Percentiles rank a stretch among this genome's conserved stretches.
Conservation (phyloP, 2,797 vertebrate species). For the Pyrocephalus nanus region DNA sequence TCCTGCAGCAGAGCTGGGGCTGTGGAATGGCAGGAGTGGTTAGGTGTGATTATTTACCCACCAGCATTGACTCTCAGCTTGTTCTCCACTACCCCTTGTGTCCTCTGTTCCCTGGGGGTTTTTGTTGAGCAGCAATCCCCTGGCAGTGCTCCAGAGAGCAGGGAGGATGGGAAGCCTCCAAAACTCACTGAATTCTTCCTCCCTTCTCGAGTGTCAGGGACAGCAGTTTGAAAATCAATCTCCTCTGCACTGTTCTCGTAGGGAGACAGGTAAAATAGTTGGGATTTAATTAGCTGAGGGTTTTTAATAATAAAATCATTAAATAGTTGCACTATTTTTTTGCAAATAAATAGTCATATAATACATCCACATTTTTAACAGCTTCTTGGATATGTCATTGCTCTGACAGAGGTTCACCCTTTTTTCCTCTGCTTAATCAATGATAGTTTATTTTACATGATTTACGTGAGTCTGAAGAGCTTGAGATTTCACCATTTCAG, state of each 20-base stretch:
- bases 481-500: not conserved
- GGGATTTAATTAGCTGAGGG: not conserved
- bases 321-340: not conserved
- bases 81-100: not conserved
- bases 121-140: not conserved
- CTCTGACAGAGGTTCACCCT: not conserved
- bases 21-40: not conserved
- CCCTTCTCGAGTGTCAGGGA: not conserved
- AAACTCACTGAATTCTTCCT: not conserved
- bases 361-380: not conserved
- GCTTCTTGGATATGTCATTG: not conserved
- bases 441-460: not conserved
- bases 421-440: not conserved
- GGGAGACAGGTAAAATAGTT: not conserved
- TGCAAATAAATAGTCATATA: not conserved
- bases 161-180: not conserved
- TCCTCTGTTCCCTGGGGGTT: accelerated
- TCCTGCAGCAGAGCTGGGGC: not conserved
- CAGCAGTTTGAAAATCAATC: too few species aligned
- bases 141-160: not conserved
- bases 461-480: not conserved
- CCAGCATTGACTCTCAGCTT: not conserved
- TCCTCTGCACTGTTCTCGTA: not conserved
- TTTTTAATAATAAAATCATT: not conserved
- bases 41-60: not conserved